Conservation (phyloP, 2,113 vertebrate genomes). For the Paratilapia polleni region DNA sequence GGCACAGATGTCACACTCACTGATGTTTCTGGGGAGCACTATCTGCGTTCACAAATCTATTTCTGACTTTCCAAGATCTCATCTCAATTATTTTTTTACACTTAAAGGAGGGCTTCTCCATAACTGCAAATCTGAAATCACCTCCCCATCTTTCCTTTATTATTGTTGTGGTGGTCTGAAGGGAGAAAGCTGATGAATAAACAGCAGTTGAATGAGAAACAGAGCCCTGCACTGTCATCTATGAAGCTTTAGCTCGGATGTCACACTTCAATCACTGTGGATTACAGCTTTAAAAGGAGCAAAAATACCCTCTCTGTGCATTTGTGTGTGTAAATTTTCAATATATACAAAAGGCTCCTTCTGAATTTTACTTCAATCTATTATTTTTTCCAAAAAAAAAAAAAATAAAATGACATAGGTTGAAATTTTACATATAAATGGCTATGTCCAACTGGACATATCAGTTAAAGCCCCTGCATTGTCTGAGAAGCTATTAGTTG, state of each 20-base stretch:
- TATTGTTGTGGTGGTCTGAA: neutral
- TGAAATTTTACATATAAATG: neutral
- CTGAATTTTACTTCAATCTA: neutral
- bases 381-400: too few species aligned
- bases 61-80: neutral
- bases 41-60: neutral
- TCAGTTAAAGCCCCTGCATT: neutral
- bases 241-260: conserved; percentile 51
- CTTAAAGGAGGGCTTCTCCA: neutral
- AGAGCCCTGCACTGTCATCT: conserved; percentile 50
- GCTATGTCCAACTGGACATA: neutral
- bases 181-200: conserved; percentile 39
- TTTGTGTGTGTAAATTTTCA: conserved; percentile 8
- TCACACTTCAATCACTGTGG: conserved; percentile 62
- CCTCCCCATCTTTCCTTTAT: neutral
- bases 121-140: neutral
- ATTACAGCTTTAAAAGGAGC: conserved; percentile 52
- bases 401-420: neutral
- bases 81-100: conserved; percentile 3
- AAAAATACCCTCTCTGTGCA: conserved; percentile 25
- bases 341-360: neutral
- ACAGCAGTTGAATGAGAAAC: conserved; percentile 43
- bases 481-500: neutral
- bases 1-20: conserved; percentile 47
- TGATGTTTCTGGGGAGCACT: neutral